Conservation (phyloP, 2,888 invertebrate species). For the Liopterus haemorrhoidalis region DNA sequence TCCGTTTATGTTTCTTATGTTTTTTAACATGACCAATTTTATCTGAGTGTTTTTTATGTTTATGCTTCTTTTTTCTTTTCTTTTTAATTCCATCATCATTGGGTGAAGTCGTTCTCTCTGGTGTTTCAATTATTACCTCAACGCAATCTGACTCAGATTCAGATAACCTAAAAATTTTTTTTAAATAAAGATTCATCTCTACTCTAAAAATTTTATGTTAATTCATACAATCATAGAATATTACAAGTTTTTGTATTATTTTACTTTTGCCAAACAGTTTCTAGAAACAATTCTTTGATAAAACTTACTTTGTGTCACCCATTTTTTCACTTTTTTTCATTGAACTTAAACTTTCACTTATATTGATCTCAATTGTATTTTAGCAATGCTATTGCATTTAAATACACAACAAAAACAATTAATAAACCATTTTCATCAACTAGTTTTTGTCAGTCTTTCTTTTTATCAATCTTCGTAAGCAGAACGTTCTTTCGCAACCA, state of each 20-base stretch:
- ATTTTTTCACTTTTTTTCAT: no score
- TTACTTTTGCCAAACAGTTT: no score
- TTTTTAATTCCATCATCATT: constrained; percentile 44
- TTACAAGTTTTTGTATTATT: background rate
- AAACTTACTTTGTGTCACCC: constrained; percentile 19
- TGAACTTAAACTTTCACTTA: no score
- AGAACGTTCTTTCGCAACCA: no score
- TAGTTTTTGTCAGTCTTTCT: no score
- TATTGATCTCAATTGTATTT: no score
- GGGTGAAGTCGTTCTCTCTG: constrained; percentile 13
- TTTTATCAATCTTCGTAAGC: no score
- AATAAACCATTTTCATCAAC: no score
- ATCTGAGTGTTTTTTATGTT: constrained; percentile 50
- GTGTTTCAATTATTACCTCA: constrained; percentile 24
- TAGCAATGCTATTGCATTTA: no score
- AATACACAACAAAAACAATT: no score
- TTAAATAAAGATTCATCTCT: constrained; percentile 18
- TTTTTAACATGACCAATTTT: constrained; percentile 56
- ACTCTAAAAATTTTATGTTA: no score
- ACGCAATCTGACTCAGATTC: constrained; percentile 27
- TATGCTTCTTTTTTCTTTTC: constrained; percentile 62
- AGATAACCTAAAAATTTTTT: constrained; percentile 26
- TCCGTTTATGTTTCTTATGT: constrained; percentile 56
- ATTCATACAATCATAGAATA: constrained; percentile 5
- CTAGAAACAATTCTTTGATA: background rate